A percentile compares a stretch with the other conserved stretches of the same genome.
Conservation (phyloP, 2,797 vertebrate genomes). For the Limnodromus scolopaceus region DNA sequence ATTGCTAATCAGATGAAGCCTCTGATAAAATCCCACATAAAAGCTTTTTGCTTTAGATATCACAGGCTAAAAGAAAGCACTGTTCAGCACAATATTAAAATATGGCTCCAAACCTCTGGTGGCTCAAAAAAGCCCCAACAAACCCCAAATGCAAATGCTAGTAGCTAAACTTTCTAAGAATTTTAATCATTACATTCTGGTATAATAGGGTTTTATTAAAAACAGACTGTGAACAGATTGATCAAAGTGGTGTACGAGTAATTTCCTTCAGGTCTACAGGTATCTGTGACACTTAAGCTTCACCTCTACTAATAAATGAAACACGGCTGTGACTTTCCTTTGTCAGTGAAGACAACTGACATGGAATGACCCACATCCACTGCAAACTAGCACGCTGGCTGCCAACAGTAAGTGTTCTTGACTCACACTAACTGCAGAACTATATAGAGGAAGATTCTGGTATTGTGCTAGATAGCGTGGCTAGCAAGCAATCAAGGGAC, state of each 20-base stretch:
- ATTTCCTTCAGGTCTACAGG: not conserved
- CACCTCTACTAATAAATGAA: not conserved
- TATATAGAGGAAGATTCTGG: not conserved
- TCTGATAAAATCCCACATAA: conserved; percentile 18
- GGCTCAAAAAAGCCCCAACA: not conserved
- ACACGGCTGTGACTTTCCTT: not conserved
- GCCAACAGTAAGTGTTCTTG: not conserved
- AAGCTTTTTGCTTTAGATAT: conserved; percentile 18
- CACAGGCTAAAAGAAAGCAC: not conserved
- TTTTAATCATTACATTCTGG: not conserved
- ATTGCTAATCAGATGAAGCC: conserved; percentile 24
- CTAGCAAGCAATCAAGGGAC: not conserved
- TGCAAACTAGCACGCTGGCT: not conserved
- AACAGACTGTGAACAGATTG: not conserved
- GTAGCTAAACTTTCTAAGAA: not conserved
- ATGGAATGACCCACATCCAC: not conserved
- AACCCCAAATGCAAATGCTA: not conserved
- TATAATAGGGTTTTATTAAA: not conserved
- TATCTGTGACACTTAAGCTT: not conserved
- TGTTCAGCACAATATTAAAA: not conserved
- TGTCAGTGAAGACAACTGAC: not conserved
- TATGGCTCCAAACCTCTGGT: not conserved
- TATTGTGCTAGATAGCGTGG: not conserved
- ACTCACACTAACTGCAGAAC: not conserved
- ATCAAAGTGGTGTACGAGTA: not conserved